Base-by-base conservation (phyloP, 2,888 invertebrate genomes). In the Drosophila longiperda region DNA sequence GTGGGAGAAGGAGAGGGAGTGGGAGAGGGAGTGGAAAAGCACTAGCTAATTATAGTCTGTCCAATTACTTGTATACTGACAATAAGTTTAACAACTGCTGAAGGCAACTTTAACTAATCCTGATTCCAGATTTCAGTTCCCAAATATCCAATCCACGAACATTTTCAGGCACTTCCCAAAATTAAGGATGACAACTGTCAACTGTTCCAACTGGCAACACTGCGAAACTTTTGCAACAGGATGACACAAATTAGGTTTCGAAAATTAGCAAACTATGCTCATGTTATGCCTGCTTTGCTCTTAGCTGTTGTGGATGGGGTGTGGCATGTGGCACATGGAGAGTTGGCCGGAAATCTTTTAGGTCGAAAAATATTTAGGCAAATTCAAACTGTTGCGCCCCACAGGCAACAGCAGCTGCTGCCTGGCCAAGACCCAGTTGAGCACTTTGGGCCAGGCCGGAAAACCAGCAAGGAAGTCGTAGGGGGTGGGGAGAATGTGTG, bases 221-320 rank as follows among this genome's bases (percentile, higher is more conserved):
- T 45, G 45, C 4, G 50, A 49, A 87, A 78, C 73, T 83, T 75
- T 80, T 70, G 66, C 72, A 80, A 88, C 84, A 83, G 85, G 85
- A 85, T 86, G 87, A 82, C 80, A 74, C 80, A 85, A 85, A 85
- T 85, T 88, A 82, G 82, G 71, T 70, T 67, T 55, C 60, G 29
- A 55, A 83, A 88, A 88, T 88, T 86, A 85, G 80, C 75, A 80
- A 83, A 88, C 87, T 83, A 80, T 87, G 55, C 72, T 66, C 76
- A 64, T 72, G 63, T 34, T 71, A 54, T 59, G 68, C 68, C 45
- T 4, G 58, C 76, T 6, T 0, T 29, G 29, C 29, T 29, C 29
- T 29, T 29, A 32, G n/a, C 20, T 33, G 32, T 2, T 20, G 52
- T 12, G 20, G 9, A 23, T 9, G 53, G 36, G 58, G 49, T 45